Conservation (phyloP, 1,140 invertebrate genomes). For the Diorhabda carinulata region DNA sequence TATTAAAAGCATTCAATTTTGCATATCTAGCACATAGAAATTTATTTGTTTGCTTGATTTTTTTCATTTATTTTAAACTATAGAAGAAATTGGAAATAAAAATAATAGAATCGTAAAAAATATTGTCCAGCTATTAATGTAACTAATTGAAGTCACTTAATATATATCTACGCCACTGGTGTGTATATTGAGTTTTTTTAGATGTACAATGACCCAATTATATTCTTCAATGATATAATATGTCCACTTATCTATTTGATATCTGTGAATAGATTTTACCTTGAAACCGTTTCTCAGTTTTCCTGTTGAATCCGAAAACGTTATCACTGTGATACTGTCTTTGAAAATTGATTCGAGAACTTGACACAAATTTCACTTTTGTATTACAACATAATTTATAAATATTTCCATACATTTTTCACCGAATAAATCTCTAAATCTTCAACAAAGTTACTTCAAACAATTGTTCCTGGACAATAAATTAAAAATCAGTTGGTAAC, state of each 20-base stretch:
- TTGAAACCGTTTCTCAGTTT: slow-evolving; percentile 20
- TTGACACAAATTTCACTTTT: neutral
- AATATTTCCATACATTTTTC: neutral
- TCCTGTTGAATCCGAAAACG: slow-evolving; percentile 39
- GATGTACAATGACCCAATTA: neutral
- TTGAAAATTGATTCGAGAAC: neutral
- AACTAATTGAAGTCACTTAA: too few species aligned
- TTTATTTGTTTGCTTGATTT: too few species aligned
- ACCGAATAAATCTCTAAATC: too few species aligned
- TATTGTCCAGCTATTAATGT: too few species aligned
- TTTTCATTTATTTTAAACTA: too few species aligned
- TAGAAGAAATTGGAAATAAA: too few species aligned
- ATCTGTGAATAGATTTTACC: slow-evolving; percentile 17
- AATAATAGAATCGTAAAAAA: too few species aligned
- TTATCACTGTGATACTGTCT: slow-evolving; percentile 37
- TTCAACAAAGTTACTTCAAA: too few species aligned
- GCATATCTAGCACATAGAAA: too few species aligned
- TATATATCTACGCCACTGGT: neutral
- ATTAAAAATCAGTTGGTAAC: too few species aligned
- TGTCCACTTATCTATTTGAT: neutral
- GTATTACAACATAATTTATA: neutral
- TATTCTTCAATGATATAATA: neutral
- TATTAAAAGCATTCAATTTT: too few species aligned
- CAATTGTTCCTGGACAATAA: too few species aligned
- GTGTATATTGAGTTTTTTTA: neutral